Conservation (phyloP, 1,140 invertebrate genomes). For the Brachystomella parvula region DNA sequence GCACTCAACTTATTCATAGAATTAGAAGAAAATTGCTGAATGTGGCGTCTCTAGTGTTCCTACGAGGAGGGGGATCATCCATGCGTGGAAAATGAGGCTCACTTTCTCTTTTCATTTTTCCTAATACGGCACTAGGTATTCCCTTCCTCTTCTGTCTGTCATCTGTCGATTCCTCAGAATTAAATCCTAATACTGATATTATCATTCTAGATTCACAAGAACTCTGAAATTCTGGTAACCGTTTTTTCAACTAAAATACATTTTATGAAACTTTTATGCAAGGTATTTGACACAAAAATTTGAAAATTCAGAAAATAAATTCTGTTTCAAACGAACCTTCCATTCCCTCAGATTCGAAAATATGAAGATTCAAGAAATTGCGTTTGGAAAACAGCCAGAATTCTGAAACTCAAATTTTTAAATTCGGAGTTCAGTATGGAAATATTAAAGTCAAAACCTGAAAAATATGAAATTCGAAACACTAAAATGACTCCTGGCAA, state of each 20-base stretch:
- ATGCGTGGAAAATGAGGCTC: neutral
- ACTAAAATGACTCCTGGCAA: too few species aligned
- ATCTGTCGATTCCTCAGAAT: neutral
- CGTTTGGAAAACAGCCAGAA: too few species aligned
- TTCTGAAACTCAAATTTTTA: too few species aligned
- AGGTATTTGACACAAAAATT: neutral
- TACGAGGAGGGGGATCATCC: neutral
- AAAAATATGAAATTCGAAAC: too few species aligned
- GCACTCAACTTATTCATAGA: neutral
- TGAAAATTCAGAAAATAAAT: too few species aligned
- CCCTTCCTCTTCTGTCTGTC: neutral
- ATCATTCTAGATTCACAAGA: neutral
- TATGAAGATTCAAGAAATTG: too few species aligned
- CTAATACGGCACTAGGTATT: neutral
- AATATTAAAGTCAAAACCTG: too few species aligned
- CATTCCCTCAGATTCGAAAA: too few species aligned
- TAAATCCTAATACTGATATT: neutral
- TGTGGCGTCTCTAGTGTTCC: neutral
- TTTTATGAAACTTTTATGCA: neutral
- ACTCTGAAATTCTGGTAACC: neutral
- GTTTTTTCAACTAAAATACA: neutral
- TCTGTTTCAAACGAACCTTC: too few species aligned
- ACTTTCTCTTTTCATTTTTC: slow-evolving; percentile 2
- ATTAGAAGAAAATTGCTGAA: neutral
- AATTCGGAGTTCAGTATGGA: too few species aligned